Conservation (phyloP, 2,797 vertebrate genomes). For the Gallinago nigripennis region DNA sequence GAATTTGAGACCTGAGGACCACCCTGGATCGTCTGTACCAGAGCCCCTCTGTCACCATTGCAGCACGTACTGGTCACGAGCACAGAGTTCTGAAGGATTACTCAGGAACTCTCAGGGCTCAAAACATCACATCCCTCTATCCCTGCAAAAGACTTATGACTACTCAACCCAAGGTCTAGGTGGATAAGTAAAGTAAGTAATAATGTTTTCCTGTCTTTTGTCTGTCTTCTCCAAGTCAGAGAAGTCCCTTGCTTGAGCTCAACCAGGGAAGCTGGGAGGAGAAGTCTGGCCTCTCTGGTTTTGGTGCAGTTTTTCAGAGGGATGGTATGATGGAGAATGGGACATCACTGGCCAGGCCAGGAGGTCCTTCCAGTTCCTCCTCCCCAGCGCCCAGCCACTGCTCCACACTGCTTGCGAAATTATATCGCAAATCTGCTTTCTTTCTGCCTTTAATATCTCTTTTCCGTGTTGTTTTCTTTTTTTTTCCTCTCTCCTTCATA, state of each 20-base stretch:
- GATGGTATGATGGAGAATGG: not conserved
- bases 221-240: not conserved
- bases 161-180: not conserved
- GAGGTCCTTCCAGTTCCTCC: not conserved
- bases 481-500: no score
- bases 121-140: not conserved
- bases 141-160: not conserved
- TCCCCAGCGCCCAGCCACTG: not conserved
- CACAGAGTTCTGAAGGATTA: not conserved
- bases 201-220: not conserved
- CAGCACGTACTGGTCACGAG: fast-evolving
- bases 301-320: not conserved
- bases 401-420: not conserved
- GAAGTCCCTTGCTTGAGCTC: not conserved
- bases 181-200: not conserved
- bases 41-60: not conserved
- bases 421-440: not conserved
- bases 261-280: not conserved
- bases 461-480: not conserved
- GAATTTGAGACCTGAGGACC: not conserved
- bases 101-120: not conserved
- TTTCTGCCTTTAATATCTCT: not conserved
- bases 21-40: fast-evolving
- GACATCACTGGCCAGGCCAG: not conserved
- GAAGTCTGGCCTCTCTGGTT: not conserved